Percentiles rank a stretch among this genome's conserved stretches.
These are phyloP conservation scores for Euthynnus affinis DNA, from an alignment of 2,797 vertebrate species.

Conservation along the genomic window DNA sequence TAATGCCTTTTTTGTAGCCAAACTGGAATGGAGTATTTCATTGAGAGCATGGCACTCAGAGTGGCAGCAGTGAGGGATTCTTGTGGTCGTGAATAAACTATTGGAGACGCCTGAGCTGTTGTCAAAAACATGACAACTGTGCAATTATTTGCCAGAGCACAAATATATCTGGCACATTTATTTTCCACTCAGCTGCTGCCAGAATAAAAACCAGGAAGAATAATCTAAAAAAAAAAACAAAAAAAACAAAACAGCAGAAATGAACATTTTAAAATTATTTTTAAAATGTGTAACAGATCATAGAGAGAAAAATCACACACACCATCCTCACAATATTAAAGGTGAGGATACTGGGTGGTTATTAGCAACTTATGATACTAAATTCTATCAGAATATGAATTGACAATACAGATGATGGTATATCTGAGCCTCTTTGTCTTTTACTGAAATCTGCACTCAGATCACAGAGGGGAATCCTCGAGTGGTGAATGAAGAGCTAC, in stretches of 20 bases:
- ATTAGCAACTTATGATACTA: background rate
- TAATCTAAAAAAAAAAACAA: background rate
- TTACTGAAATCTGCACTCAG: slow-evolving; percentile 33
- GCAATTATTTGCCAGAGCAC: slow-evolving; percentile 27
- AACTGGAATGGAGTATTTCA: slow-evolving; percentile 66
- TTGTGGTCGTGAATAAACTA: slow-evolving; percentile 54
- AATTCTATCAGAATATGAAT: background rate
- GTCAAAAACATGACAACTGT: slow-evolving; percentile 44
- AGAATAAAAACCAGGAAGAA: slow-evolving; percentile 18
- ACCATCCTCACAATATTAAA: background rate
- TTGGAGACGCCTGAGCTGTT: slow-evolving; percentile 36
- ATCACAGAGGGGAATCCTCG: slow-evolving; percentile 40
- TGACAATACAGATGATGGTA: background rate
- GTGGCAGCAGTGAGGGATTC: slow-evolving; percentile 49
- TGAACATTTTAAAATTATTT: background rate
- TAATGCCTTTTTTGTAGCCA: slow-evolving; percentile 70
- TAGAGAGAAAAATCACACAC: background rate
- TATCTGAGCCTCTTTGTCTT: background rate
- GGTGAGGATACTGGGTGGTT: background rate
- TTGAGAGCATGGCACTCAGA: slow-evolving; percentile 50
- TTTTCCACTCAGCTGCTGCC: slow-evolving; percentile 1
- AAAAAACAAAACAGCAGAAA: too few relatives aligned
- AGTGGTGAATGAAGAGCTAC: slow-evolving; percentile 53
- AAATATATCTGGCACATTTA: slow-evolving; percentile 21
- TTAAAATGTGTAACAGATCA: slow-evolving; percentile 12